Base-by-base conservation (phyloP, 2,797 vertebrate genomes). In the Apogon hyalosoma region DNA sequence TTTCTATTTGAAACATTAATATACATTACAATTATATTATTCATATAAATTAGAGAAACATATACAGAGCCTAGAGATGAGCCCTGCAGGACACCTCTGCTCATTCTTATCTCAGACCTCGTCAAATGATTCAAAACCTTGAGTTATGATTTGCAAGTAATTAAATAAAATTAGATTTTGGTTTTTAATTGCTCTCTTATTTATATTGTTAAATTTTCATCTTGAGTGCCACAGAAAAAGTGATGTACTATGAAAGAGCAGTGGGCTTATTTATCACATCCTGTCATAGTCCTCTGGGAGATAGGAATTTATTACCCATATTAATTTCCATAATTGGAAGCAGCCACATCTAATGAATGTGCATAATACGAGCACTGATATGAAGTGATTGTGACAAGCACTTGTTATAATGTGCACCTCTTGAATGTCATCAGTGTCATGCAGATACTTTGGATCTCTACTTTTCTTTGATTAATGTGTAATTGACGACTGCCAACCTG, bases 321-420 rank as follows among this genome's bases (percentile, higher is more conserved):
- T 82, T 85, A 66, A 86, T 86, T 88, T 83, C 58, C 77, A 79
- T 80, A 81, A 86, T 83, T 82, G 50, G 66, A 85, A 79, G 71
- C 74, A 79, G 65, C 70, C 64, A 51, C 78, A 75, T 85, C 52
- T 82, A 80, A 84, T 85, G 58, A 84, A 78, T 86, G 84, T 84
- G 76, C 70, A 71, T 78, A 78, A 78, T 77, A 68, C 49, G 68
- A 77, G 60, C 51, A 57, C 21, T 75, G 72, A 84, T 82, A 79
- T 63, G 59, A 76, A 73, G 48, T 72, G 73, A 75, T 77, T 65
- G 58, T 61, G 54, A 81, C 60, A 63, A 76, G 69, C 58, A 11
- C 41, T 67, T 58, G 19, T 53, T 63, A 68, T 71, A 76, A 73
- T 63, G 56, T 77, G 33, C 50, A 73, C 40, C 52, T 75, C 59